Conservation (phyloP, 2,113 vertebrate species). For the Accipiter cooperii region DNA sequence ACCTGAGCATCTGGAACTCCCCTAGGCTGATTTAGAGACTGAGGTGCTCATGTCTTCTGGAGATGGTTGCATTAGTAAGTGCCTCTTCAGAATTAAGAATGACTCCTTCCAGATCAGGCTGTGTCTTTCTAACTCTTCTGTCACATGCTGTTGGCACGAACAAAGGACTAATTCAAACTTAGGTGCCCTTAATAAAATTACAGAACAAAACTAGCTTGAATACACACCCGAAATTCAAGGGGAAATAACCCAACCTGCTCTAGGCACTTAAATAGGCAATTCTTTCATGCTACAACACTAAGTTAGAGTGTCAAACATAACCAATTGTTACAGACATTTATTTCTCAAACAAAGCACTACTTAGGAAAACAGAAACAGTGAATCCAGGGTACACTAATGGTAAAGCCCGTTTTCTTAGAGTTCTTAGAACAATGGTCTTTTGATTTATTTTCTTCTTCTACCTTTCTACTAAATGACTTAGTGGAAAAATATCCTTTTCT, state of each 20-base stretch:
- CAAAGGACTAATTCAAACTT: not conserved
- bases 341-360: not conserved
- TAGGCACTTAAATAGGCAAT: not conserved
- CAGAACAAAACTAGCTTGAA: not conserved
- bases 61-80: not conserved
- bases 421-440: not conserved
- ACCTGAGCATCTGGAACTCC: not conserved
- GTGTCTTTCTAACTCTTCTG: not conserved
- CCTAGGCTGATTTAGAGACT: not conserved
- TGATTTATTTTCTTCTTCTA: not conserved
- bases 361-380: not conserved
- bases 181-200: not conserved
- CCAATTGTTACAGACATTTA: not conserved
- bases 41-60: not conserved
- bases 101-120: constrained; percentile 1
- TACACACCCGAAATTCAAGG: not conserved
- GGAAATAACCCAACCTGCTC: not conserved
- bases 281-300: not conserved
- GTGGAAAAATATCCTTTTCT: not conserved
- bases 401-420: not conserved
- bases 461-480: not conserved
- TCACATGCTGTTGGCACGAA: not conserved
- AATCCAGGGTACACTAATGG: not conserved
- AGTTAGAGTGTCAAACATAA: not conserved
- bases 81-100: not conserved